Evolutionary conservation across 2,797 vertebrate species (phyloP), one percentile per base, ranked within the genome.

Genomic region (Pyrrhura leucotis): DNA sequence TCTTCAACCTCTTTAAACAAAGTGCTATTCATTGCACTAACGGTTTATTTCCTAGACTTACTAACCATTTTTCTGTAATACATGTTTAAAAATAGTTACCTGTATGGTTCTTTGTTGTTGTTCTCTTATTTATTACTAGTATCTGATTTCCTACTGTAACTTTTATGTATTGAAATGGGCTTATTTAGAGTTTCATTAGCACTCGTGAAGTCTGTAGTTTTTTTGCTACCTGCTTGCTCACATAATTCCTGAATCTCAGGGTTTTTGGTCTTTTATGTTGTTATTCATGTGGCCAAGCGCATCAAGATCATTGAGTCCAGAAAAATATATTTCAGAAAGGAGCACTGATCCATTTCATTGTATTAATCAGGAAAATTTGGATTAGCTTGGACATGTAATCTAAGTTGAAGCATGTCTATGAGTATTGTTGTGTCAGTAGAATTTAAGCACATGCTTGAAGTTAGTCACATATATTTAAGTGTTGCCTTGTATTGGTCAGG

Each of bases 81-180:
- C 5, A 16, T 86, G 85, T 84, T 14, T 2, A 5, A 59, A 69
- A 80, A 51, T 72, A 81, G 22, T 67, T 77, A 66, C 6, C 40
- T 0, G 0, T 53, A 7, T 62, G 20, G 3, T 23, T 62, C 9
- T 76, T 68, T 26, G 10, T 59, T 54, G 9, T 68, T 68, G 9
- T 87, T 91, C 20, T 68, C 12, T 71, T 63, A 47, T 26, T 59
- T 58, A 5, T 54, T 74, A 58, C 9, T 37, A 10, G 56, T 44
- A 47, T 11, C 21, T 31, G 61, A 56, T 56, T 85, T 75, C 40
- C 67, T 50, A 13, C 14, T 79, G 85, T 37, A 65, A 39, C 15
- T 62, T 14, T 22, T 74, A 40, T 3, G 61, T 42, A 29, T 29
- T 69, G 33, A 4, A 56, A 47, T 76, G 54, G 31, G 2, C 21